These are phyloP conservation scores for Agrotis segetum DNA, from an alignment of 2,888 invertebrate species.

Conservation along the genomic window DNA sequence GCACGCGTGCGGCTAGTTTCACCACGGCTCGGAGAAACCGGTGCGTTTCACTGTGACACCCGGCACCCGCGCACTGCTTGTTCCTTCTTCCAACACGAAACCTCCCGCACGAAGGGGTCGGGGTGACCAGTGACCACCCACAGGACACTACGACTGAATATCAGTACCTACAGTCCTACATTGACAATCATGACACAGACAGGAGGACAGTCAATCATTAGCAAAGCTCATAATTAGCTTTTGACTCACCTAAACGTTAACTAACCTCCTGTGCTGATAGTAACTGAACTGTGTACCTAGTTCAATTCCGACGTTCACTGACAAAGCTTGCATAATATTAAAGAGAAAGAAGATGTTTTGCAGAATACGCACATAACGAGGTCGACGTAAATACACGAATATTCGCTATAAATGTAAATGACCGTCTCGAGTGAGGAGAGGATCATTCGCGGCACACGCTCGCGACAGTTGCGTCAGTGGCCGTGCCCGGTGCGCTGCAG, in stretches of 20 bases:
- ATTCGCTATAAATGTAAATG: constrained; percentile 17
- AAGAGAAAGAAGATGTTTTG: too few relatives aligned
- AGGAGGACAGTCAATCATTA: neutral
- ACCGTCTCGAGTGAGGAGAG: neutral
- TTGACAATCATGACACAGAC: neutral
- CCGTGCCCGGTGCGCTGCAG: too few relatives aligned
- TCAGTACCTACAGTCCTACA: too few relatives aligned
- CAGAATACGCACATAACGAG: neutral
- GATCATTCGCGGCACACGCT: constrained; percentile 24
- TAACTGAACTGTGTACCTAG: neutral
- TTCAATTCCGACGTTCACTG: neutral
- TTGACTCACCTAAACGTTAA: too few relatives aligned
- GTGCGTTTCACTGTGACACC: constrained; percentile 40
- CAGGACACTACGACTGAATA: neutral
- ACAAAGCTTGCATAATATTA: neutral
- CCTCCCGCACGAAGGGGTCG: neutral
- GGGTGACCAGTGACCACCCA: neutral
- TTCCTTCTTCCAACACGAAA: constrained; percentile 37
- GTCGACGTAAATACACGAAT: constrained; percentile 26
- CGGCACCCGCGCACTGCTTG: constrained; percentile 31
- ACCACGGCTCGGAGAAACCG: constrained; percentile 40
- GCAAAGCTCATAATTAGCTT: too few relatives aligned
- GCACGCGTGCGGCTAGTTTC: constrained; percentile 39
- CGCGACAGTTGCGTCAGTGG: constrained; percentile 34
- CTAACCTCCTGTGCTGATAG: neutral